Percentiles rank a stretch among this genome's conserved stretches.
These are phyloP conservation scores for Adela reaumurella DNA, from an alignment of 2,888 invertebrate species.

Conservation along the genomic window DNA sequence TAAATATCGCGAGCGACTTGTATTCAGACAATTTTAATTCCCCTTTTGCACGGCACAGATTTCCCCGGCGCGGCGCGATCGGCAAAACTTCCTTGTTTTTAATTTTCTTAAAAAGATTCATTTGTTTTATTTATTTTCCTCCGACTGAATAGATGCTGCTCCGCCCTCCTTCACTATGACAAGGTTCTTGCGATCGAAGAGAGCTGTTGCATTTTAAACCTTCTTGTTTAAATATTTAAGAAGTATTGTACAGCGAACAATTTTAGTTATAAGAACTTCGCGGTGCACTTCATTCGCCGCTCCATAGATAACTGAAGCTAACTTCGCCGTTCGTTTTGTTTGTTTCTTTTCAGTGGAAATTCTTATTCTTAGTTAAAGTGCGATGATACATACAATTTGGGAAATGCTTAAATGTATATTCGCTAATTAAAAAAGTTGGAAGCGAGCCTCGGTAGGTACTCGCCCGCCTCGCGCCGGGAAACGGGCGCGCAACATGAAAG, in stretches of 20 bases:
- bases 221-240: no score
- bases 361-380: constrained; percentile 14
- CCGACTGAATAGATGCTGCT: constrained; percentile 44
- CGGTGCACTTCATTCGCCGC: not conserved
- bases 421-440: constrained; percentile 1
- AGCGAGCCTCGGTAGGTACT: no score
- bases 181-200: no score
- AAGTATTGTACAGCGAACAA: no score
- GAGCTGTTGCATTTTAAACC: no score
- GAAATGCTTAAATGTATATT: not conserved
- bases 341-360: constrained; percentile 20
- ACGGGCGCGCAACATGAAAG: no score
- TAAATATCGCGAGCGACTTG: constrained; percentile 53
- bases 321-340: constrained; percentile 22
- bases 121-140: constrained; percentile 48
- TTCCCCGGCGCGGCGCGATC: constrained; percentile 48
- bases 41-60: constrained; percentile 51
- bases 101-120: constrained; percentile 54
- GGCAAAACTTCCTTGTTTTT: constrained; percentile 52
- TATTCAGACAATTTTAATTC: constrained; percentile 33
- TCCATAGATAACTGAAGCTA: constrained; percentile 37
- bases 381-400: constrained; percentile 1
- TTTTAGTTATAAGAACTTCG: not conserved
- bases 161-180: constrained; percentile 36
- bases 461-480: no score